Conservation (phyloP, 2,113 vertebrate species). For the Prietella phreatophila region DNA sequence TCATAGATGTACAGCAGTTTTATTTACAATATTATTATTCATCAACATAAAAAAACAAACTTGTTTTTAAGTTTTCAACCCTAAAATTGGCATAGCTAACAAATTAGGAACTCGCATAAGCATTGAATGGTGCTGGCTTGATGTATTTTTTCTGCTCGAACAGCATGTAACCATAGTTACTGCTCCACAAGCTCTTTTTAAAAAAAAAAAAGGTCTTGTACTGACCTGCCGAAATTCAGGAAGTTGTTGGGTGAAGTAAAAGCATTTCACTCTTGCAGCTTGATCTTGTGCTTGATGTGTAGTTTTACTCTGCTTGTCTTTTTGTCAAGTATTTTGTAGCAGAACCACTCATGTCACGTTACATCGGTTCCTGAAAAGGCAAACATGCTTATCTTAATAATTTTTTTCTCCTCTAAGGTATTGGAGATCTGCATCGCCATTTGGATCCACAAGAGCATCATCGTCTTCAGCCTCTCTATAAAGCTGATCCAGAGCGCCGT, state of each 20-base stretch:
- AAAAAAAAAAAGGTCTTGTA: not conserved
- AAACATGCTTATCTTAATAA: not conserved
- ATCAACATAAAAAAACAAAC: not conserved
- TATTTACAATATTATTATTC: not conserved
- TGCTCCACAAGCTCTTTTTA: too few species aligned
- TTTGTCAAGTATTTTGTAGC: not conserved
- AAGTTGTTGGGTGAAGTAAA: not conserved
- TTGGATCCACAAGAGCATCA: slow-evolving; percentile 84
- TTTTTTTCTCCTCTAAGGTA: slow-evolving; percentile 60
- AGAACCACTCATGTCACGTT: not conserved
- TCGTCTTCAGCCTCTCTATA: slow-evolving; percentile 84
- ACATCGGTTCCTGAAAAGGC: not conserved
- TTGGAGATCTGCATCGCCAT: slow-evolving; percentile 84
- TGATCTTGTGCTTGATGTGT: not conserved
- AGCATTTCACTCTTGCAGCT: not conserved
- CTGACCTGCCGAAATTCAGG: not conserved
- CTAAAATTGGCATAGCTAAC: not conserved
- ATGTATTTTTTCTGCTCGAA: not conserved
- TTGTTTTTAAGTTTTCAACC: too few species aligned
- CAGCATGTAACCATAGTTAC: not conserved
- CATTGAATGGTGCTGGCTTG: not conserved
- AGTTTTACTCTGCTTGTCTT: not conserved
- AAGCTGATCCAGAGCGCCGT: slow-evolving; percentile 78
- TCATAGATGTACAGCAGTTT: not conserved
- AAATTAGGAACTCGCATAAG: not conserved